Evolutionary conservation across 2,888 invertebrate species (phyloP), one percentile per base, ranked within the genome.

Genomic region (Pachydiplax longipennis): DNA sequence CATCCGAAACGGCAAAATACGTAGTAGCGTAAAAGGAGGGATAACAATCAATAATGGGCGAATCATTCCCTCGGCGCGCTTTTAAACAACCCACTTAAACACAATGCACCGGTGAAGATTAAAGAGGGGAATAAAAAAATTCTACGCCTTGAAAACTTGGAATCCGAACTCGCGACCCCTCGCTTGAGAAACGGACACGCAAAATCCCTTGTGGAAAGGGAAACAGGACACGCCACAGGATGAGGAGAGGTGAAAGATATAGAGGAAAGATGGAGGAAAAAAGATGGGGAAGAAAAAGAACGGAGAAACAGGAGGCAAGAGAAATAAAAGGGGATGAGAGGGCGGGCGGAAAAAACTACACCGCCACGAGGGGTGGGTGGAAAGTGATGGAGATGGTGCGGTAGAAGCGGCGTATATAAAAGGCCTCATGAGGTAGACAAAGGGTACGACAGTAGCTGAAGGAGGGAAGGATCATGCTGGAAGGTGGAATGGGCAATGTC

Each of bases 361-460:
- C 35, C 58, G 53, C 83, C 35, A 53, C 22, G 53, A 83, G 83
- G 37, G 37, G 87, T n/a, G 73, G 73, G 58, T 58, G 58, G 58
- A 31, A 82, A 31, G 81, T n/a, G 22, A 40, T 25, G 82, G 48
- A 15, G 82, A 82, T 25, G 82, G 82, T 40, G n/a, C 48, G 44
- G 82, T 10, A 40, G 87, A 73, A 31, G 87, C 87, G 87, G 87
- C 65, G 61, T 61, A 87, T 87, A 61, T 87, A 87, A 87, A 87
- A 65, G 87, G 40, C 18, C 53, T 58, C 87, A 37, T 37, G 58
- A 58, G 83, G 58, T 53, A 65, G 61, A 87, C 87, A 87, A 87
- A 87, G 61, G 87, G 87, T 61, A 87, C 61, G 87, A 87, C 87
- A 31, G 87, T 87, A 87, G 87, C 87, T 61, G 83, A 44, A 82